Evolutionary conservation across 2,888 invertebrate genomes (phyloP).

Genomic region (Dastarcus helophoroides): DNA sequence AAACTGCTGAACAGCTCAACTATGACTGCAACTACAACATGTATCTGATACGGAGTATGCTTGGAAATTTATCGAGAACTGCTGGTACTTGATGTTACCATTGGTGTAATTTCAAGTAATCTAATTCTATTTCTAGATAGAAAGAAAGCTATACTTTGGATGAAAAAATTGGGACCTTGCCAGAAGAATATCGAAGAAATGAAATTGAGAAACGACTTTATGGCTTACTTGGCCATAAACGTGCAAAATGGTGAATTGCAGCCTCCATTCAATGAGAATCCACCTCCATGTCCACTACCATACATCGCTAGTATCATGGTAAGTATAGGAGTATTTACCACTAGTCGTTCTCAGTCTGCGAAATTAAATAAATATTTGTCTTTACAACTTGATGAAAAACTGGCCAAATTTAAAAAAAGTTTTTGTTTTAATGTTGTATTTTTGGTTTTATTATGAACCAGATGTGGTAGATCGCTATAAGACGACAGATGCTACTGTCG

Average conservation of each 20-base stretch:
- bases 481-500: no score
- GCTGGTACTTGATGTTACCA: conserved; percentile 18
- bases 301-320: conserved; percentile 37
- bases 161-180: conserved; percentile 39
- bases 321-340: no score
- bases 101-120: no score
- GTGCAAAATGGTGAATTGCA: conserved; percentile 38
- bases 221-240: conserved; percentile 41
- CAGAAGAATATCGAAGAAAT: conserved; percentile 40
- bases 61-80: conserved; percentile 33
- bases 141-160: conserved; percentile 39
- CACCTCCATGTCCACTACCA: conserved; percentile 38
- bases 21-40: conserved; percentile 44
- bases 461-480: no score
- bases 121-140: conserved; percentile 32
- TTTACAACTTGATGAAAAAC: no score
- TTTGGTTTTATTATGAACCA: no score
- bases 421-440: no score
- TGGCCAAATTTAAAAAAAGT: no score
- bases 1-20: conserved; percentile 39
- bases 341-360: no score
- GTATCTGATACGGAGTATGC: conserved; percentile 38
- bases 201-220: conserved; percentile 43
- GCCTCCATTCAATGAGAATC: conserved; percentile 40
- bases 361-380: no score